Evolutionary conservation across 1,140 invertebrate genomes (phyloP), one percentile per base, ranked within the genome.

Genomic region (Sogatella furcifera): DNA sequence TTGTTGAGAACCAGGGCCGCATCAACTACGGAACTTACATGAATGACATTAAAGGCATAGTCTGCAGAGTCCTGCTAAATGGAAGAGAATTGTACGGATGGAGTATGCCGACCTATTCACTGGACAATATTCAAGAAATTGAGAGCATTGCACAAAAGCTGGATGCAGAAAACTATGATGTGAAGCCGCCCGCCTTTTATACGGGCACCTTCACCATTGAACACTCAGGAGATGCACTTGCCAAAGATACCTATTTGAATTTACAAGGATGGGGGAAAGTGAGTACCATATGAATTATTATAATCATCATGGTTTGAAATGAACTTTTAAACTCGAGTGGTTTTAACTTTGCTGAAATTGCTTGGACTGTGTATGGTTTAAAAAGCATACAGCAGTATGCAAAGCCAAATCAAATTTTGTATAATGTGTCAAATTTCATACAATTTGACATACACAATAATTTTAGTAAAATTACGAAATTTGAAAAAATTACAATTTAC

Each of bases 1-100:
- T 92, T 0, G 88, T 93, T 0, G 90, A 93, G 73, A 92, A 89
- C 71, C 85, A 89, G 74, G 90, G 89, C 44, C 77, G 88, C 44
- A 77, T 91, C 11, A 89, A 87, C 66, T 91, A 77, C 71, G 86
- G 86, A 46, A 68, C 69, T 41, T 66, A 71, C 9, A 73, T 88
- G 14, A 81, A 84, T 63, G 86, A 91, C 67, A 80, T 75, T n/a
- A 91, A 91, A 78, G 65, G 65, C 6, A 42, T 66, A 22, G 21
- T 64, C 8, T 52, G 42, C 9, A 62, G 64, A 52, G 65, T 63
- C 4, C 63, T 62, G 4, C 28, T 66, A 9, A 60, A 62, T 49
- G 52, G 59, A 6, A 15, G 38, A 24, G 15, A 54, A 5, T n/a
- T 66, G 11, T 52, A 38, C 15, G 43, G 41, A 43, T 66, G 65